Percentiles rank a stretch among this genome's conserved stretches.
Evolutionary conservation across 2,113 vertebrate genomes (phyloP).

Genomic region (Lutjanus erythropterus): DNA sequence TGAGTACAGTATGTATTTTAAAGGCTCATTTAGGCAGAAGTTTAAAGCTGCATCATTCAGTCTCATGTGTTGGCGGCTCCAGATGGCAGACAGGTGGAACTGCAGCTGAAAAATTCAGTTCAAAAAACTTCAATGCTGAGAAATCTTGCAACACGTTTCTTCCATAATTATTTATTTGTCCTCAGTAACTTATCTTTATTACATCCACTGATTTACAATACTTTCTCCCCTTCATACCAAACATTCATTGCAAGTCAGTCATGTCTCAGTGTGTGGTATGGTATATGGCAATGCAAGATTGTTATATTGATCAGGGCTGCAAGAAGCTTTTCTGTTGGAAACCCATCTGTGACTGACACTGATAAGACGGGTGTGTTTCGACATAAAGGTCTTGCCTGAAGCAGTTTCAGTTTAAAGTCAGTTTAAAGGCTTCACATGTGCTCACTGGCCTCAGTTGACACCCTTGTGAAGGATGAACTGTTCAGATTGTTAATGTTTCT

Average conservation of each 20-base stretch:
- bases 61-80: neutral
- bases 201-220: neutral
- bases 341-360: neutral
- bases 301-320: neutral
- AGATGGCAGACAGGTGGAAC: neutral
- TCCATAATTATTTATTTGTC: neutral
- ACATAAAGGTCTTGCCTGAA: neutral
- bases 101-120: neutral
- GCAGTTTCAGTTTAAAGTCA: neutral
- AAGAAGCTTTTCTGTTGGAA: neutral
- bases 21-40: neutral
- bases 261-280: neutral
- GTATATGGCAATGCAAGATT: neutral
- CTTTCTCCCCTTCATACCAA: neutral
- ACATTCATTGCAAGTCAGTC: no score
- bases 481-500: neutral
- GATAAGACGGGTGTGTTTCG: neutral
- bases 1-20: no score
- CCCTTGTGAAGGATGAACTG: neutral
- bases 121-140: neutral
- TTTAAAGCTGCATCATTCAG: neutral
- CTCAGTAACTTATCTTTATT: neutral
- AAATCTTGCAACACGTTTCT: neutral
- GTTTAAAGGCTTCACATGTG: neutral
- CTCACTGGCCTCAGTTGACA: neutral